Conservation (phyloP, 1,140 invertebrate species). For the Cyclina sinensis region DNA sequence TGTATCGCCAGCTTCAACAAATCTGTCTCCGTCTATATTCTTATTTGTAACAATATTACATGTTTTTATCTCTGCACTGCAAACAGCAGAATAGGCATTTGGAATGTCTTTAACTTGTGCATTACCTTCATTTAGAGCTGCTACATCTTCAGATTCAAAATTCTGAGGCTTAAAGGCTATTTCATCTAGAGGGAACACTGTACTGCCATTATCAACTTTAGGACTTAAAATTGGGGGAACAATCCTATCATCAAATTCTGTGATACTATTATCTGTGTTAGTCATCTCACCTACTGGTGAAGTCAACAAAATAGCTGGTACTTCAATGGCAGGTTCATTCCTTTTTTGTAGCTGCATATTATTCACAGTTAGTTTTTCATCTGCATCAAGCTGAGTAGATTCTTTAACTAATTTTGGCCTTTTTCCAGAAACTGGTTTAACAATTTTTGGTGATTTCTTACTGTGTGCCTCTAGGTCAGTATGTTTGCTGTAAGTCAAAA, state of each 20-base stretch:
- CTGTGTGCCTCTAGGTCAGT: not conserved
- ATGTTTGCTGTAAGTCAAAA: not conserved
- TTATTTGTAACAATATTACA: not conserved
- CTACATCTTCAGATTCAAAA: not conserved
- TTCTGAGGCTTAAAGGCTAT: not conserved
- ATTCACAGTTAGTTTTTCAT: not conserved
- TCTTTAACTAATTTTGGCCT: not conserved
- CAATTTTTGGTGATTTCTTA: conserved; percentile 34
- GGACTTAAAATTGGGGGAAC: no score
- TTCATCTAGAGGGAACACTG: no score
- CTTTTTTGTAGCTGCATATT: not conserved
- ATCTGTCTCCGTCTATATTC: no score
- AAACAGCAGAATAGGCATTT: not conserved
- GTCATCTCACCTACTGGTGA: not conserved
- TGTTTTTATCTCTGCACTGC: not conserved
- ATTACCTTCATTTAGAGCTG: not conserved
- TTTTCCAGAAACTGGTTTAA: conserved; percentile 37
- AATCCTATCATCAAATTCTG: not conserved
- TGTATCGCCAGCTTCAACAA: no score
- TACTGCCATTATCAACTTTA: no score
- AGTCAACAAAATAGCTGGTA: not conserved
- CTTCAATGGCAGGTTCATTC: not conserved
- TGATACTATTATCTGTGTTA: not conserved
- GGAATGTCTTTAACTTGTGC: not conserved
- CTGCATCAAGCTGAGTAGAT: not conserved